phyloP scores from a whole-genome alignment of 2,113 vertebrate genomes.

The Mobula birostris region DNA sequence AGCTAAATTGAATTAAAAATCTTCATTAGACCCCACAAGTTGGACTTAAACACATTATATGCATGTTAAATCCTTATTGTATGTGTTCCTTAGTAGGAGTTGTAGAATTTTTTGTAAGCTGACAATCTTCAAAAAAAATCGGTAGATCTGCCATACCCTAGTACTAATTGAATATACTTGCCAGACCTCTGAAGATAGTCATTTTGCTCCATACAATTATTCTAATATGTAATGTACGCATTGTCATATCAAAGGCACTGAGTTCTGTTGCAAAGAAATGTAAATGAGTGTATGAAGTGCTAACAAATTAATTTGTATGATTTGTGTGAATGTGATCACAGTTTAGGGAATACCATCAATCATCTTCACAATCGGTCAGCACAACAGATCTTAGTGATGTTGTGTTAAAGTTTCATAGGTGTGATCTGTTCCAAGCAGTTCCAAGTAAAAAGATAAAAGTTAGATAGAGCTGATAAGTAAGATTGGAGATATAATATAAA shows the following conservation, averaged over 20 bases:
- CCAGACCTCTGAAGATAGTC: background rate
- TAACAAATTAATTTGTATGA: background rate
- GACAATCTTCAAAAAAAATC: background rate
- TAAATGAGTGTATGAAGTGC: background rate
- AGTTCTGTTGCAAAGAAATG: background rate
- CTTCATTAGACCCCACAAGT: background rate
- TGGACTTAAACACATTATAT: background rate
- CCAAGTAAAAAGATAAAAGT: background rate
- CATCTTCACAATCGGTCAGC: background rate
- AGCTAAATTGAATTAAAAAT: background rate
- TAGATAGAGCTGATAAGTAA: background rate
- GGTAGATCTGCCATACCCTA: background rate
- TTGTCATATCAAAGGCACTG: background rate
- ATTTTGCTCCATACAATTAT: background rate
- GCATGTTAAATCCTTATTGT: background rate
- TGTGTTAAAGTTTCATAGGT: background rate
- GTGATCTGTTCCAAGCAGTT: background rate
- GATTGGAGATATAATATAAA: background rate
- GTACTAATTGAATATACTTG: background rate
- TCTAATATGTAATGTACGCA: background rate
- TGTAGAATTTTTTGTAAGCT: background rate
- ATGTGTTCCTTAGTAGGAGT: background rate
- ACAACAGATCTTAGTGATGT: background rate
- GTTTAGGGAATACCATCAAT: background rate
- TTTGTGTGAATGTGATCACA: background rate